Evolutionary conservation across 2,113 vertebrate species (phyloP).

Genomic region (Xiphophorus maculatus): DNA sequence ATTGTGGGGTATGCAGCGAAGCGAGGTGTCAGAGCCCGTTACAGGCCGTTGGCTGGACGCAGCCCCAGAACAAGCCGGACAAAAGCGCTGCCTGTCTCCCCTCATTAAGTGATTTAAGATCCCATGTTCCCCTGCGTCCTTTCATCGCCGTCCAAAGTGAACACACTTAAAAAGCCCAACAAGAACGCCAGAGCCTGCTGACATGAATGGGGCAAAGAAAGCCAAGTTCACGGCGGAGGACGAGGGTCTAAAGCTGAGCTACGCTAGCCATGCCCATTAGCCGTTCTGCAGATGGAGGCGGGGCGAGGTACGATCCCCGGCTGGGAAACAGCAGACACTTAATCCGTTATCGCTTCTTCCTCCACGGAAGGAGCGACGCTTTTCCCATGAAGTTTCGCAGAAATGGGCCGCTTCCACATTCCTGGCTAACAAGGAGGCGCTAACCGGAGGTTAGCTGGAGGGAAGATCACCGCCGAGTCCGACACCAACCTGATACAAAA

Average conservation of each 20-base stretch:
- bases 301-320: slow-evolving; percentile 29
- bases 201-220: slow-evolving; percentile 73
- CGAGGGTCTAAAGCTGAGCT: slow-evolving; percentile 64
- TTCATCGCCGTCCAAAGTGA: slow-evolving; percentile 75
- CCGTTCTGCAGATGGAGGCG: slow-evolving; percentile 35
- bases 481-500: slow-evolving; percentile 37
- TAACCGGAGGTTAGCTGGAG: slow-evolving; percentile 29
- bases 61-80: slow-evolving; percentile 76
- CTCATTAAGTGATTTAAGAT: slow-evolving; percentile 80
- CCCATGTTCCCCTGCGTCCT: slow-evolving; percentile 71
- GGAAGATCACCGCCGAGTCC: slow-evolving; percentile 18
- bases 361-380: slow-evolving; percentile 51
- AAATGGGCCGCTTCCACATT: slow-evolving; percentile 66
- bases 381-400: slow-evolving; percentile 74
- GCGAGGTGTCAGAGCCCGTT: slow-evolving; percentile 75
- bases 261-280: slow-evolving; percentile 67
- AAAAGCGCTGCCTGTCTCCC: slow-evolving; percentile 77
- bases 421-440: slow-evolving; percentile 54
- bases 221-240: slow-evolving; percentile 69
- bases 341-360: slow-evolving; percentile 67
- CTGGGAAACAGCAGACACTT: slow-evolving; percentile 65
- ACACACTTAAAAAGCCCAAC: slow-evolving; percentile 68
- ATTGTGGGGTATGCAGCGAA: slow-evolving; percentile 48
- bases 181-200: slow-evolving; percentile 65
- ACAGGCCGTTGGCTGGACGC: slow-evolving; percentile 69